These are phyloP conservation scores for Tineola bisselliella DNA, from an alignment of 2,888 invertebrate species.

Conservation along the genomic window DNA sequence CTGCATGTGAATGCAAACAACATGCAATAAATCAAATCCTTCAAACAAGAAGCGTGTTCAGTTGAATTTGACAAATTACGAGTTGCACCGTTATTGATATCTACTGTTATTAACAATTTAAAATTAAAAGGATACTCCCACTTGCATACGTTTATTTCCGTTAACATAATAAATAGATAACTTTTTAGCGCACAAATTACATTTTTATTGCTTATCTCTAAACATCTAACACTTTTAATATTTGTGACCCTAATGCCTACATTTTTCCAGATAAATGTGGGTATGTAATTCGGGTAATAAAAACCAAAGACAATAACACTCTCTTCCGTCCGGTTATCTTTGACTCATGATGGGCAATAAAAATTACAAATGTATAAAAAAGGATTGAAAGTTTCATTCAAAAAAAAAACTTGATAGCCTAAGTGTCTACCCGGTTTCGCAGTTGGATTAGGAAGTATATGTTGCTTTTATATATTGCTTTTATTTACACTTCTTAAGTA, in stretches of 20 bases:
- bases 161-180: not conserved
- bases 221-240: not conserved
- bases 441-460: not conserved
- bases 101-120: not conserved
- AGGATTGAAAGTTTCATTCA: no score
- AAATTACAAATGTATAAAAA: not conserved
- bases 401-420: no score
- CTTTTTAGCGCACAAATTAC: not conserved
- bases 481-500: not conserved
- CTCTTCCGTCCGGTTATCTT: not conserved
- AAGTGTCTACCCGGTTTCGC: not conserved
- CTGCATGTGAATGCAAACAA: not conserved
- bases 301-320: not conserved
- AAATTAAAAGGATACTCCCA: not conserved
- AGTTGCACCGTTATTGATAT: not conserved
- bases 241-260: constrained; percentile 2
- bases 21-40: not conserved
- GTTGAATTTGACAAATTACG: not conserved
- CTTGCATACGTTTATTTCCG: not conserved
- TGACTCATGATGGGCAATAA: not conserved
- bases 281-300: not conserved
- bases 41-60: not conserved
- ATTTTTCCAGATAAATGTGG: not conserved
- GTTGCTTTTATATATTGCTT: not conserved
- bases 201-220: constrained; percentile 1